Percentiles rank a stretch among this genome's conserved stretches.
Evolutionary conservation across 2,113 vertebrate species (phyloP).

Genomic region (Orthonyx spaldingii): DNA sequence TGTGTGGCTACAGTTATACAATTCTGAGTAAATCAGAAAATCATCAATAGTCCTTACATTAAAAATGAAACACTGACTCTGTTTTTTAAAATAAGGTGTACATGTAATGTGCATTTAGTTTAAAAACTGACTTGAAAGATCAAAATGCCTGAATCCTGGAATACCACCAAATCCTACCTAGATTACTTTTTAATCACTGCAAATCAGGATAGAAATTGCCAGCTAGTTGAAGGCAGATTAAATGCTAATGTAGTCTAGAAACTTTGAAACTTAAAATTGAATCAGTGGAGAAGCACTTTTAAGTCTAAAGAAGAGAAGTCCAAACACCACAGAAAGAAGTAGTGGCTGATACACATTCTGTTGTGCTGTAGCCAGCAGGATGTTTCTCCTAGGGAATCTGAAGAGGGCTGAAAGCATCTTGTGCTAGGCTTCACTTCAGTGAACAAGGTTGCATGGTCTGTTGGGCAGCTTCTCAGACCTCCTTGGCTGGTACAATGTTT

Average conservation of each 20-base stretch:
- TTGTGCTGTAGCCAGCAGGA: background rate
- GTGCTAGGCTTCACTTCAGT: background rate
- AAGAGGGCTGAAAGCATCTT: background rate
- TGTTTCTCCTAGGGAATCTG: background rate
- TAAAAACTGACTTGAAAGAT: constrained; percentile 25
- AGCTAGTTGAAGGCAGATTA: constrained; percentile 4
- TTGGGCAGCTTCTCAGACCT: background rate
- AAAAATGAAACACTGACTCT: background rate
- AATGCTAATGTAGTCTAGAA: background rate
- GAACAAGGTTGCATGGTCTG: background rate
- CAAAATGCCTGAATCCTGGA: background rate
- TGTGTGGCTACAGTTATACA: background rate
- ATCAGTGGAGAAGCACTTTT: background rate
- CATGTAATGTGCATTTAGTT: background rate
- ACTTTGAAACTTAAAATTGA: background rate
- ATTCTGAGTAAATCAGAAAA: background rate
- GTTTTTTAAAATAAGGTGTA: background rate
- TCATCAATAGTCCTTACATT: background rate
- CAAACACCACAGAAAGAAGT: background rate
- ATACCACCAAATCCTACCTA: background rate
- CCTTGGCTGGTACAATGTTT: background rate
- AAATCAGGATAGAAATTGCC: constrained; percentile 2
- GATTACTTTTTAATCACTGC: constrained; percentile 27
- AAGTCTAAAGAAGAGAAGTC: background rate
- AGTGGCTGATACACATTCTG: background rate